phyloP scores from a whole-genome alignment of 1,140 invertebrate genomes.

The Drosophila ironensis region DNA sequence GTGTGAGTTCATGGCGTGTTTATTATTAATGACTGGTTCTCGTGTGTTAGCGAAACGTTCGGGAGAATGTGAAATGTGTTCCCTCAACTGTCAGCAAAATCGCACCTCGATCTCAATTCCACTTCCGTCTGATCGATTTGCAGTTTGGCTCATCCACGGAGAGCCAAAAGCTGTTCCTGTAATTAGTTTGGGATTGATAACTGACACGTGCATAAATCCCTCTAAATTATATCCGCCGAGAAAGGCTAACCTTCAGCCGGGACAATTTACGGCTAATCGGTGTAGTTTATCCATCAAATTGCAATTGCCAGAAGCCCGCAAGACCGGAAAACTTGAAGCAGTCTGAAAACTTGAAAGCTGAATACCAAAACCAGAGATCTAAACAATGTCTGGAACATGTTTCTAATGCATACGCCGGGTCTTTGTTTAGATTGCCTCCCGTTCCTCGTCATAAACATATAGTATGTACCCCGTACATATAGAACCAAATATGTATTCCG shows the following conservation, averaged over 20 bases:
- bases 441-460: conserved; percentile 62
- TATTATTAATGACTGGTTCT: conserved; percentile 29
- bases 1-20: conserved; percentile 7
- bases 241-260: conserved; percentile 22
- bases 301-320: conserved; percentile 20
- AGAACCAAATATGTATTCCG: too few relatives aligned
- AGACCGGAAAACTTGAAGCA: conserved; percentile 33
- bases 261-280: conserved; percentile 18
- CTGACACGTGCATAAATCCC: conserved; percentile 9
- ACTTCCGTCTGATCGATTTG: conserved; percentile 34
- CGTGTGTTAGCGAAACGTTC: background rate
- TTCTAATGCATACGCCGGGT: conserved; percentile 48
- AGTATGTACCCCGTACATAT: too few relatives aligned
- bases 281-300: conserved; percentile 33
- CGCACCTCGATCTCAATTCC: conserved; percentile 21
- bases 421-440: conserved; percentile 62
- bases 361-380: conserved; percentile 41
- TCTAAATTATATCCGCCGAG: conserved; percentile 12
- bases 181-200: conserved; percentile 16
- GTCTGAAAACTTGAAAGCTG: conserved; percentile 7
- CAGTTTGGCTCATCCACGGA: conserved; percentile 4
- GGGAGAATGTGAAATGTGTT: conserved; percentile 27
- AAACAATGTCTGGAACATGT: conserved; percentile 75
- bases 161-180: conserved; percentile 1
- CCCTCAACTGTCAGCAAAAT: conserved; percentile 24